A percentile compares a stretch with the other conserved stretches of the same genome.
Conservation (phyloP, 2,888 invertebrate species). For the Arge pagana region DNA sequence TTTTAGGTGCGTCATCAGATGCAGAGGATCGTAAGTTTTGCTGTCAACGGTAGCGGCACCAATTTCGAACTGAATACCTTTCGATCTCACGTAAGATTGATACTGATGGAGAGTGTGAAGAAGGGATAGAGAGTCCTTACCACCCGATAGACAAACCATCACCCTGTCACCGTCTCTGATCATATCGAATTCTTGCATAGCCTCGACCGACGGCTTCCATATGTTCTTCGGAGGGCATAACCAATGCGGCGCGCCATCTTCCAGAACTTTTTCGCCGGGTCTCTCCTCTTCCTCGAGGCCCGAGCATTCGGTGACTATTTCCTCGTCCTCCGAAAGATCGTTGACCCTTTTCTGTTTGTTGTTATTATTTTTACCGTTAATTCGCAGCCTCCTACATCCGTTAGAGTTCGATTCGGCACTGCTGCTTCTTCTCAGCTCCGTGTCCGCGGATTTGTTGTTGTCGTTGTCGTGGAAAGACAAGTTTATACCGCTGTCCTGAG, state of each 20-base stretch:
- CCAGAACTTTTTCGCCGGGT: constrained; percentile 37
- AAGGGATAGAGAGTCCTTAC: constrained; percentile 81
- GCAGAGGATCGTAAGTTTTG: constrained; percentile 65
- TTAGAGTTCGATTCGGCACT: constrained; percentile 52
- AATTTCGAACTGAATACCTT: constrained; percentile 76
- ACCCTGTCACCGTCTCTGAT: constrained; percentile 81
- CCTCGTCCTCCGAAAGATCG: constrained; percentile 52
- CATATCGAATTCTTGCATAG: constrained; percentile 83
- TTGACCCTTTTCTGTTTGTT: constrained; percentile 39
- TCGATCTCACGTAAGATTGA: constrained; percentile 74
- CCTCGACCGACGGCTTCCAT: constrained; percentile 82
- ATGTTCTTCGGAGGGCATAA: constrained; percentile 78
- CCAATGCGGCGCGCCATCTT: constrained; percentile 62
- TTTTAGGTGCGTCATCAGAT: constrained; percentile 65
- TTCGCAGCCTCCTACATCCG: constrained; percentile 38
- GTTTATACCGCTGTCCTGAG: constrained; percentile 80
- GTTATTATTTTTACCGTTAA: constrained; percentile 13
- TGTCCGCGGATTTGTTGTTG: constrained; percentile 62
- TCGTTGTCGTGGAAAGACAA: constrained; percentile 74
- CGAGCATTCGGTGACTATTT: constrained; percentile 32
- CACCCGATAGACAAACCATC: constrained; percentile 83
- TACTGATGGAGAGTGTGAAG: constrained; percentile 85
- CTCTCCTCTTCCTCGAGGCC: constrained; percentile 37
- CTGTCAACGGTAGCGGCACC: constrained; percentile 80
- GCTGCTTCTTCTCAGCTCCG: constrained; percentile 38